Conservation (phyloP, 2,113 vertebrate genomes). For the Sardina pilchardus region DNA sequence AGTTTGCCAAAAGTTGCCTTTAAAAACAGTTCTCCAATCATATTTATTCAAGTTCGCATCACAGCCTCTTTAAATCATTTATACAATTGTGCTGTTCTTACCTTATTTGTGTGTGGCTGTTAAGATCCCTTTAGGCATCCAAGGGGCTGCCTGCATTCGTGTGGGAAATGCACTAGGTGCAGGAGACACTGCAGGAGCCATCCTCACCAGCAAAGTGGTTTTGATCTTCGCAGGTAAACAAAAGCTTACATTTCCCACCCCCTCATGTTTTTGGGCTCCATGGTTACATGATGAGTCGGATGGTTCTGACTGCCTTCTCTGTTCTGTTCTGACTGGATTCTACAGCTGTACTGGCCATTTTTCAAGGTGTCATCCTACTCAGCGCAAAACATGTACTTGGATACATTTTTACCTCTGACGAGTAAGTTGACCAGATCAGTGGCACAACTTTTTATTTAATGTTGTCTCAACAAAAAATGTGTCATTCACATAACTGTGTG, state of each 20-base stretch:
- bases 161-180: constrained; percentile 86
- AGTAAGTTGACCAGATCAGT: constrained; percentile 64
- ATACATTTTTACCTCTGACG: constrained; percentile 82
- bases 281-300: neutral
- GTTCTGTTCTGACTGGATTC: constrained; percentile 36
- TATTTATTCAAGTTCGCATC: no score
- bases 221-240: constrained; percentile 74
- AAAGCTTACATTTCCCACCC: neutral
- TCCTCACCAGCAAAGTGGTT: constrained; percentile 69
- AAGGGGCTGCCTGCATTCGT: constrained; percentile 76
- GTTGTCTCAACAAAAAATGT: no score
- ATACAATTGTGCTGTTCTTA: neutral
- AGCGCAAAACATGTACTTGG: constrained; percentile 76
- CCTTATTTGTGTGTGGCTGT: neutral
- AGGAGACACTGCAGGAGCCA: constrained; percentile 74
- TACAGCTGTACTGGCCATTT: constrained; percentile 70
- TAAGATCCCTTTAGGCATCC: constrained; percentile 81
- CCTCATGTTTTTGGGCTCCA: constrained; percentile 41
- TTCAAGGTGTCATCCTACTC: constrained; percentile 69
- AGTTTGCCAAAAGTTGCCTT: no score
- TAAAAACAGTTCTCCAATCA: no score
- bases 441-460: neutral
- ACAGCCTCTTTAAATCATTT: neutral
- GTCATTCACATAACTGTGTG: neutral
- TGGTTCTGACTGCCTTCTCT: neutral